Percentiles rank a stretch among this genome's conserved stretches.
Evolutionary conservation across 1,140 invertebrate species (phyloP).

Genomic region (Pseudomyrmex sp.): DNA sequence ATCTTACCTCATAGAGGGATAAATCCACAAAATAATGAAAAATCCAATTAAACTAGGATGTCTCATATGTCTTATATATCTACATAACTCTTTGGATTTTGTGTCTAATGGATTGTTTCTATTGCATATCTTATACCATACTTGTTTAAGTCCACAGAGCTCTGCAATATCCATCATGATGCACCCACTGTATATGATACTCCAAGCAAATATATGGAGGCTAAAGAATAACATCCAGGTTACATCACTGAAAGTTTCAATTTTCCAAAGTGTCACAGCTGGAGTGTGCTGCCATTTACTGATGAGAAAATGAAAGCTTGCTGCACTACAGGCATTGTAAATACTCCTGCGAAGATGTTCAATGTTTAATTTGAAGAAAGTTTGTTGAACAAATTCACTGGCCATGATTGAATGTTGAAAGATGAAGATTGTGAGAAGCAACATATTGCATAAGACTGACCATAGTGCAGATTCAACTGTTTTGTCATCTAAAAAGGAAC

Average conservation of each 20-base stretch:
- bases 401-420: conserved; percentile 86
- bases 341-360: conserved; percentile 84
- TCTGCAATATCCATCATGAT: conserved; percentile 88
- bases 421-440: conserved; percentile 84
- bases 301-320: conserved; percentile 78
- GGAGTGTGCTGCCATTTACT: conserved; percentile 83
- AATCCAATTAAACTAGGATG: conserved; percentile 86
- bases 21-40: conserved; percentile 85
- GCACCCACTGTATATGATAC: conserved; percentile 87
- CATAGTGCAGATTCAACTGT: conserved; percentile 66
- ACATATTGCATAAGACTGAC: conserved; percentile 80
- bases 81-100: conserved; percentile 83
- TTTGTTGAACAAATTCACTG: conserved; percentile 80
- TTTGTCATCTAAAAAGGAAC: conserved; percentile 74
- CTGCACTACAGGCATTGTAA: conserved; percentile 82
- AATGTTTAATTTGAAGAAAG: conserved; percentile 80
- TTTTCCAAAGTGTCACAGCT: conserved; percentile 84
- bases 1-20: conserved; percentile 86
- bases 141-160: conserved; percentile 87
- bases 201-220: conserved; percentile 86
- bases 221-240: conserved; percentile 84
- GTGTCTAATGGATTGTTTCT: conserved; percentile 81
- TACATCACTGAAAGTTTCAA: conserved; percentile 81
- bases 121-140: conserved; percentile 84
- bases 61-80: conserved; percentile 85